Evolutionary conservation across 2,113 vertebrate species (phyloP).

Genomic region (Oncorhynchus mykiss): DNA sequence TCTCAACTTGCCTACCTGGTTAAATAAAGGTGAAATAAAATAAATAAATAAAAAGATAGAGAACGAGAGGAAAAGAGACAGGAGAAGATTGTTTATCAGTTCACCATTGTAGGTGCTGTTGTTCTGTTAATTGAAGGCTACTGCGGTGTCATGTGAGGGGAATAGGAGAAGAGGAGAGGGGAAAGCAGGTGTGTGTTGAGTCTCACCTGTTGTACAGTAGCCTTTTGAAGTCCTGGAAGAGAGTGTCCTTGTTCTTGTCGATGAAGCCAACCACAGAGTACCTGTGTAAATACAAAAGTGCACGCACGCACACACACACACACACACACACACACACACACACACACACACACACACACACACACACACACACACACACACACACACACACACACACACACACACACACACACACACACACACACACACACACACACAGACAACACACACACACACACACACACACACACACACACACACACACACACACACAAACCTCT

Average conservation of each 20-base stretch:
- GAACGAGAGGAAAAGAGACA: neutral
- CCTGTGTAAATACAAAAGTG: slow-evolving; percentile 59
- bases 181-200: neutral
- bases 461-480: slow-evolving; percentile 10
- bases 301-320: slow-evolving; percentile 10
- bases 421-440: slow-evolving; percentile 1
- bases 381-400: neutral
- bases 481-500: neutral
- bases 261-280: slow-evolving; percentile 96
- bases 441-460: neutral
- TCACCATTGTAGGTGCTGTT: neutral
- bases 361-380: slow-evolving; percentile 11
- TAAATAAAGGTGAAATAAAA: too few relatives aligned
- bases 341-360: neutral
- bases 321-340: neutral
- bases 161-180: slow-evolving; percentile 1
- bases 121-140: neutral
- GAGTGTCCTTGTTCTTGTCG: slow-evolving; percentile 98
- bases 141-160: neutral
- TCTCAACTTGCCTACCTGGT: too few relatives aligned
- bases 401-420: slow-evolving; percentile 9
- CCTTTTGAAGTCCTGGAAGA: slow-evolving; percentile 99
- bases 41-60: neutral
- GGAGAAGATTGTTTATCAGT: neutral
- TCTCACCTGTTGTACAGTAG: slow-evolving; percentile 97